phyloP scores from a whole-genome alignment of 1,140 invertebrate species.

The Tetragnatha versicolor region DNA sequence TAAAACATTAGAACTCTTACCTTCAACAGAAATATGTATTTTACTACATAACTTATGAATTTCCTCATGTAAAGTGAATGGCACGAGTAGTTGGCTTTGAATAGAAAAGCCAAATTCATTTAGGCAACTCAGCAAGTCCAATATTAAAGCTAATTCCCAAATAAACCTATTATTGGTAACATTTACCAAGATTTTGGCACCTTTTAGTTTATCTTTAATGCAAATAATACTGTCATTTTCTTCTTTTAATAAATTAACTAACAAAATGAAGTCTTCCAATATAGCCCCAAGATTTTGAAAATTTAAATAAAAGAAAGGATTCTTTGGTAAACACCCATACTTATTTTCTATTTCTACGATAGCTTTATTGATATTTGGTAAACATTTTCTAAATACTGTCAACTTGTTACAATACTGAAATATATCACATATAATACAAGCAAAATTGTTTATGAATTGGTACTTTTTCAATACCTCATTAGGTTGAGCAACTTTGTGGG shows the following conservation, averaged over 20 bases:
- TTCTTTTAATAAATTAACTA: background rate
- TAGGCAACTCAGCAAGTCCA: constrained; percentile 4
- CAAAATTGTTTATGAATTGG: background rate
- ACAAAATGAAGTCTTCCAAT: background rate
- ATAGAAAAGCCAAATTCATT: background rate
- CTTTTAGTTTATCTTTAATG: background rate
- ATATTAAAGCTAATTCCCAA: background rate
- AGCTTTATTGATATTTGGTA: background rate
- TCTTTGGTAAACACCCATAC: constrained; percentile 12
- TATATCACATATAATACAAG: background rate
- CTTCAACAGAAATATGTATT: background rate
- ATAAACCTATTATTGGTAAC: background rate
- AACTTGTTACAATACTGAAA: background rate
- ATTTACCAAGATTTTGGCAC: background rate
- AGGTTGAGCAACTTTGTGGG: background rate
- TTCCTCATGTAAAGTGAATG: background rate
- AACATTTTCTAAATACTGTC: background rate
- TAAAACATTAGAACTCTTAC: background rate
- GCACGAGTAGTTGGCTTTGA: background rate
- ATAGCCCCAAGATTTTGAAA: background rate
- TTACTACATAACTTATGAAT: background rate
- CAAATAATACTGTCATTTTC: background rate
- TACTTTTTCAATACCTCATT: background rate
- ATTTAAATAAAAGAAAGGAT: background rate
- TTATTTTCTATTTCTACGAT: background rate